These are phyloP conservation scores for Numida meleagris DNA, from an alignment of 2,113 vertebrate genomes.

Conservation along the genomic window DNA sequence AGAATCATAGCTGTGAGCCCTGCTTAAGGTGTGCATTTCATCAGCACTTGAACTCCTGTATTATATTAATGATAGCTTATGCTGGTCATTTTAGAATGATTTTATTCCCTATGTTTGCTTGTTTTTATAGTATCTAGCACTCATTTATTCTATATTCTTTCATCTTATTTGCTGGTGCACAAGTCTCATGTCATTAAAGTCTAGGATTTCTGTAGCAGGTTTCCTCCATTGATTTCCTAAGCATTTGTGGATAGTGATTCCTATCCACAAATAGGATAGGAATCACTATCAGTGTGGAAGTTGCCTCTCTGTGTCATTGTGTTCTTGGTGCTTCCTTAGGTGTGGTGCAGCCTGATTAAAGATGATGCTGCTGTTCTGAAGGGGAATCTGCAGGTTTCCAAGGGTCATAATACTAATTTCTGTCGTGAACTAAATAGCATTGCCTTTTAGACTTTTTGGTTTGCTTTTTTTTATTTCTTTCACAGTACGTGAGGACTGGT, in stretches of 20 bases:
- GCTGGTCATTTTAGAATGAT: background rate
- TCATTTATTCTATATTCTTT: background rate
- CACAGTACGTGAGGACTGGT: background rate
- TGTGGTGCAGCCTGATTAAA: background rate
- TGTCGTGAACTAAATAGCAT: background rate
- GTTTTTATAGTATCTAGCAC: background rate
- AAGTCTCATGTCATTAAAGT: background rate
- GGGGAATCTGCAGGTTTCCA: background rate
- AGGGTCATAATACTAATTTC: background rate
- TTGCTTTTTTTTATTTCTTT: background rate
- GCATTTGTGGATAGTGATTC: background rate
- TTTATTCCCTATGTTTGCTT: background rate
- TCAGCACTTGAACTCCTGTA: background rate
- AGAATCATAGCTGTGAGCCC: background rate
- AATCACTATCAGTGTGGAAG: background rate
- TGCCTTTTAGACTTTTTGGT: background rate
- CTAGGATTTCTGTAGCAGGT: background rate
- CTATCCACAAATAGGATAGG: no score
- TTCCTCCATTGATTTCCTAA: background rate
- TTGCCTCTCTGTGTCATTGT: background rate
- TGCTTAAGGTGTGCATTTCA: background rate
- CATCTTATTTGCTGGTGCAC: background rate
- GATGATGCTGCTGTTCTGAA: background rate
- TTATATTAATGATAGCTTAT: background rate
- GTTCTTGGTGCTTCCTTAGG: background rate